Evolutionary conservation across 2,888 invertebrate genomes (phyloP).

Genomic region (Teinopalpus imperialis): DNA sequence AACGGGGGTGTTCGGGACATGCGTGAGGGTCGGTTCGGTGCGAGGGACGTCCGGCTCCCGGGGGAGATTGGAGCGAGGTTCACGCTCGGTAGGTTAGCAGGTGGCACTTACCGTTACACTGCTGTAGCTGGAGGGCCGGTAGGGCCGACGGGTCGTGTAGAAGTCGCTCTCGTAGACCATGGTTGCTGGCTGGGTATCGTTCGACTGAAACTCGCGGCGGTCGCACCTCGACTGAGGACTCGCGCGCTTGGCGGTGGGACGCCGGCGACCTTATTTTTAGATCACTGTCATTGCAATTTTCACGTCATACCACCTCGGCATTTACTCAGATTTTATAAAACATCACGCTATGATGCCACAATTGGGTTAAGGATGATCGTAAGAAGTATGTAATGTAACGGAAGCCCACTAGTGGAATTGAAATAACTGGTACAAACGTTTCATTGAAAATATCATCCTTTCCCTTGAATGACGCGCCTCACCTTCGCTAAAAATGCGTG

Average conservation of each 20-base stretch:
- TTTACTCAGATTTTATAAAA: slow-evolving; percentile 58
- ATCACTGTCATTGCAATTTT: slow-evolving; percentile 81
- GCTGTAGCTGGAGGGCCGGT: slow-evolving; percentile 90
- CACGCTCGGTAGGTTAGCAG: slow-evolving; percentile 57
- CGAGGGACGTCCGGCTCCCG: slow-evolving; percentile 76
- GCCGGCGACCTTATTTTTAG: slow-evolving; percentile 71
- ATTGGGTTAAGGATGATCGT: slow-evolving; percentile 72
- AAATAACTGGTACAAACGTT: slow-evolving; percentile 39
- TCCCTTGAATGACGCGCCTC: slow-evolving; percentile 19
- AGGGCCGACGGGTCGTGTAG: slow-evolving; percentile 93
- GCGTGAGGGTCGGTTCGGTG: slow-evolving; percentile 68
- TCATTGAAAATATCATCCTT: slow-evolving; percentile 27
- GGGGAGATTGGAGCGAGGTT: slow-evolving; percentile 68
- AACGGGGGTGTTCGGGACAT: slow-evolving; percentile 41
- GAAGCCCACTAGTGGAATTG: slow-evolving; percentile 32
- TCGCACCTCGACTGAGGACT: slow-evolving; percentile 71
- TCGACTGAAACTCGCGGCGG: slow-evolving; percentile 77
- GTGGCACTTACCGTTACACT: slow-evolving; percentile 85
- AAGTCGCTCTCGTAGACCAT: slow-evolving; percentile 97
- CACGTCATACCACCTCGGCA: slow-evolving; percentile 62
- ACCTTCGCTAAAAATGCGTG: slow-evolving; percentile 4
- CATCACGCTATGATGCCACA: slow-evolving; percentile 51
- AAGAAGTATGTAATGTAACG: slow-evolving; percentile 41
- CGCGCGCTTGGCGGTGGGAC: slow-evolving; percentile 46
- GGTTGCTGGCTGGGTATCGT: slow-evolving; percentile 72